These are phyloP conservation scores for Oxyura jamaicensis DNA, from an alignment of 2,113 vertebrate genomes.

Conservation along the genomic window DNA sequence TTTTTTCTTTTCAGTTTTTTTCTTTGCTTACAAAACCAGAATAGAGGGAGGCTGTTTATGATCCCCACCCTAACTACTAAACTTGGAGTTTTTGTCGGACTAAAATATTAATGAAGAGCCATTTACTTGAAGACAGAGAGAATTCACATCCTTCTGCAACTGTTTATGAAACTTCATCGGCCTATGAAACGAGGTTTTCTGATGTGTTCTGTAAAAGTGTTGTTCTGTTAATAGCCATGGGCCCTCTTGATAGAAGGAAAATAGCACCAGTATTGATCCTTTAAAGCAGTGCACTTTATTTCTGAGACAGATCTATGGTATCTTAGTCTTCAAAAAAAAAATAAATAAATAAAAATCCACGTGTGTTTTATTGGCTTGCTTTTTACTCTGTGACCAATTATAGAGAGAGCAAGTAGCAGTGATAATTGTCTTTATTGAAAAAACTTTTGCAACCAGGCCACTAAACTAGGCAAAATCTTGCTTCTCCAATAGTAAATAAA, in stretches of 20 bases:
- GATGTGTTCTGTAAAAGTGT: not conserved
- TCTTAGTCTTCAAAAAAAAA: not conserved
- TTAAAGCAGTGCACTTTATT: not conserved
- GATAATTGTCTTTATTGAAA: not conserved
- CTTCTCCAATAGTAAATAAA: not conserved
- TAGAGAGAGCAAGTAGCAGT: not conserved
- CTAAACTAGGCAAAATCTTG: not conserved
- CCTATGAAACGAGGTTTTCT: not conserved
- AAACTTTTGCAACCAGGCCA: not conserved
- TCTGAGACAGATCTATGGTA: not conserved
- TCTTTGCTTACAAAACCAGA: not conserved
- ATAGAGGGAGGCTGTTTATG: not conserved
- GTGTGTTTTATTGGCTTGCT: not conserved
- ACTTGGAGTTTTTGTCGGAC: not conserved
- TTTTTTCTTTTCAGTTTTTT: too few species aligned
- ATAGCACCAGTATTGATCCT: not conserved
- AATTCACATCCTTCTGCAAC: not conserved
- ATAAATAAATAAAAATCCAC: not conserved
- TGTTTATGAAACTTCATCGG: not conserved
- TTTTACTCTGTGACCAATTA: not conserved
- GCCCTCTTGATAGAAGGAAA: not conserved
- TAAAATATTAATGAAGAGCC: constrained; percentile 11
- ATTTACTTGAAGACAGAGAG: not conserved
- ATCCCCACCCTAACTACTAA: not conserved
- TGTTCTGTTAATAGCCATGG: not conserved